Percentiles rank a stretch among this genome's conserved stretches.
phyloP scores from a whole-genome alignment of 1,140 invertebrate genomes.

The Pentalonia nigronervosa region DNA sequence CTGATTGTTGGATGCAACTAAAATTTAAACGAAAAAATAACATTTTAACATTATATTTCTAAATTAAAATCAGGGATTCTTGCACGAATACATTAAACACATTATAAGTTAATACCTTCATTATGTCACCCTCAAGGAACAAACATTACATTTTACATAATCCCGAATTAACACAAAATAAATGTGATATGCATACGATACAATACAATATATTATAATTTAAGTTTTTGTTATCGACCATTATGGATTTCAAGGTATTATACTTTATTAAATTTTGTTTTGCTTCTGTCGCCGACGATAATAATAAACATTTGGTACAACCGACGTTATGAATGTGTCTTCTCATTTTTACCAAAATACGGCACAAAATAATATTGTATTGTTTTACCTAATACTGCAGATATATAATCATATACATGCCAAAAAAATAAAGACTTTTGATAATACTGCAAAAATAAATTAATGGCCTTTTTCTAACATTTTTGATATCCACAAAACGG shows the following conservation, averaged over 20 bases:
- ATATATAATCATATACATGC: not conserved
- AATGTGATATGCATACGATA: not conserved
- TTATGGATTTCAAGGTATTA: not conserved
- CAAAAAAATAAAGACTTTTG: not conserved
- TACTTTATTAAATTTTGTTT: conserved; percentile 9
- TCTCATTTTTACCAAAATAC: not conserved
- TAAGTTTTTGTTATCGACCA: not conserved
- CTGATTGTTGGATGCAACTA: not conserved
- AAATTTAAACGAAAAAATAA: not conserved
- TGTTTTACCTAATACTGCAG: not conserved
- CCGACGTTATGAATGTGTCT: not conserved
- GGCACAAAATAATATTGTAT: not conserved
- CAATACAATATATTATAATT: conserved; percentile 10
- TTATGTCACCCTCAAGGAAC: conserved; percentile 14
- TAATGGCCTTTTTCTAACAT: not conserved
- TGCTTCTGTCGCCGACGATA: not conserved
- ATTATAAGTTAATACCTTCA: conserved; percentile 12
- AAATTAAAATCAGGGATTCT: not conserved
- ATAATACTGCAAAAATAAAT: not conserved
- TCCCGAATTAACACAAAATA: not conserved
- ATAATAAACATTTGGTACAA: not conserved
- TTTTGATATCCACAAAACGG: not conserved
- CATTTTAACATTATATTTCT: not conserved
- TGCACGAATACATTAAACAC: not conserved
- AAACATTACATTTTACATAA: conserved; percentile 9